Percentiles rank a stretch among this genome's conserved stretches.
These are phyloP conservation scores for Leptatherina wallacei DNA, from an alignment of 2,797 vertebrate genomes.

Conservation along the genomic window DNA sequence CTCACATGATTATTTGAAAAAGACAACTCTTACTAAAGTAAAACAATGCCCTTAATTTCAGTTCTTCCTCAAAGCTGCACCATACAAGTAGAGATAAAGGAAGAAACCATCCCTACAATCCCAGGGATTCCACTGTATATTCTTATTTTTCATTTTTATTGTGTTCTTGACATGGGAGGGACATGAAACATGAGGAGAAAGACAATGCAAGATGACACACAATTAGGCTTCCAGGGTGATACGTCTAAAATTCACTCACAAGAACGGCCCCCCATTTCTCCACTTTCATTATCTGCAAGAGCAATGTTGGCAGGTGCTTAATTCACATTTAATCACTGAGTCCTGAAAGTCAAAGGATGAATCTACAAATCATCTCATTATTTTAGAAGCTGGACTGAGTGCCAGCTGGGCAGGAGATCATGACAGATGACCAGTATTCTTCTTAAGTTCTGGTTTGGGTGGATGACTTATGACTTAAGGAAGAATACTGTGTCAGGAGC, in stretches of 20 bases:
- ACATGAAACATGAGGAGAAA: slow-evolving; percentile 12
- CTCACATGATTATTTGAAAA: neutral
- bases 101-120: neutral
- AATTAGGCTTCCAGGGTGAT: neutral
- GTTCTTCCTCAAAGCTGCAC: neutral
- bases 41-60: neutral
- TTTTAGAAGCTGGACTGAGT: slow-evolving; percentile 51
- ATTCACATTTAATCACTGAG: slow-evolving; percentile 49
- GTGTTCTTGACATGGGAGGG: slow-evolving; percentile 8
- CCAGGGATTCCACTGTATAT: neutral
- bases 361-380: slow-evolving; percentile 62
- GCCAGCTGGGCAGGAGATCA: slow-evolving; percentile 39
- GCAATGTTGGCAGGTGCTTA: slow-evolving; percentile 38
- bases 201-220: neutral
- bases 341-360: slow-evolving; percentile 62
- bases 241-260: neutral
- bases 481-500: slow-evolving; percentile 27
- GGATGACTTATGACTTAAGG: slow-evolving; percentile 17
- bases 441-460: slow-evolving; percentile 31
- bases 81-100: neutral
- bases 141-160: slow-evolving; percentile 11
- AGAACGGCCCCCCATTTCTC: slow-evolving; percentile 4
- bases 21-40: neutral
- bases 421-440: slow-evolving; percentile 49
- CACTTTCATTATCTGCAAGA: slow-evolving; percentile 32